These are phyloP conservation scores for Drosophila pegasa DNA, from an alignment of 2,888 invertebrate species.

Conservation along the genomic window DNA sequence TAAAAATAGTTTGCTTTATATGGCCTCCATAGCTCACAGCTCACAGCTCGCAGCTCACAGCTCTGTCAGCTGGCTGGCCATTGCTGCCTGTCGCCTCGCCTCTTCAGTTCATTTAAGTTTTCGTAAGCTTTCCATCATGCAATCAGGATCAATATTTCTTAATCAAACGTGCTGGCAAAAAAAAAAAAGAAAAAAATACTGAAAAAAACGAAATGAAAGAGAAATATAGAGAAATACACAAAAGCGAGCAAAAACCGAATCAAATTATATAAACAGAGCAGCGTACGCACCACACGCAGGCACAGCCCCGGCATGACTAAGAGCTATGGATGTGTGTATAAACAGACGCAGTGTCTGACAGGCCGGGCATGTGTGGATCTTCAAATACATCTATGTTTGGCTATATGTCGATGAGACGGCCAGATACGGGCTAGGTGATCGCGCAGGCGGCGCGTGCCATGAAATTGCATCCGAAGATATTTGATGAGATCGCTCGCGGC, in stretches of 20 bases:
- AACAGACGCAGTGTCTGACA: conserved; percentile 66
- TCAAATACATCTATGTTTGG: conserved; percentile 13
- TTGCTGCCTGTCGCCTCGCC: background rate
- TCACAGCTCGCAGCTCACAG: conserved; percentile 11
- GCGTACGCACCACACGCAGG: conserved; percentile 30
- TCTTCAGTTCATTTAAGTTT: conserved; percentile 43
- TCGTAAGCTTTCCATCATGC: conserved; percentile 80
- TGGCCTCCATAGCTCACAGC: conserved; percentile 38
- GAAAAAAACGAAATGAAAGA: conserved; percentile 2
- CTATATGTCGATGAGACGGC: background rate
- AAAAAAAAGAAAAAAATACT: conserved; percentile 20
- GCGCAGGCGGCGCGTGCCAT: background rate
- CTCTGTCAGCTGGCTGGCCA: conserved; percentile 3
- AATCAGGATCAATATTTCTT: conserved; percentile 81
- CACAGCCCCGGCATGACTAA: conserved; percentile 48
- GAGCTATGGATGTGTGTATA: conserved; percentile 47
- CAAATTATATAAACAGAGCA: conserved; percentile 46
- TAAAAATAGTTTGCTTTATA: conserved; percentile 46
- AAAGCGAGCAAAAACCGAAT: conserved; percentile 27
- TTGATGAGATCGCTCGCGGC: conserved; percentile 2
- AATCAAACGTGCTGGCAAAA: conserved; percentile 64
- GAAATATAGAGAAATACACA: conserved; percentile 12
- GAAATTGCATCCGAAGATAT: conserved; percentile 12
- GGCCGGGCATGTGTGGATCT: conserved; percentile 31
- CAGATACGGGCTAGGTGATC: conserved; percentile 2